Evolutionary conservation across 2,888 invertebrate genomes (phyloP).

Genomic region (Lymantria dispar): DNA sequence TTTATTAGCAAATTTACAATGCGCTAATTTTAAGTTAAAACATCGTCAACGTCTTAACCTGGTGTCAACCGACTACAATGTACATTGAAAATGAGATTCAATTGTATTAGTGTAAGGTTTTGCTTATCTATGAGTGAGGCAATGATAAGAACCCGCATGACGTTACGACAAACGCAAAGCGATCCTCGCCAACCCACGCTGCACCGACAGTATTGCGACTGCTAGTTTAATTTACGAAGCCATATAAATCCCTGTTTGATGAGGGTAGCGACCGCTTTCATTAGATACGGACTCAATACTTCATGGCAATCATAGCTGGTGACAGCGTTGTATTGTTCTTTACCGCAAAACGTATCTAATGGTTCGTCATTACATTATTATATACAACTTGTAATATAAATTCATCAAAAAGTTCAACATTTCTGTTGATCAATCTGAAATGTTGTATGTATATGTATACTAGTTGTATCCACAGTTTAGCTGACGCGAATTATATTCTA

Average conservation of each 20-base stretch:
- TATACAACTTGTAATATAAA: too few relatives aligned
- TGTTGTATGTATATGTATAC: too few relatives aligned
- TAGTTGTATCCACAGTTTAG: too few relatives aligned
- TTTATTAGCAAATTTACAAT: too few relatives aligned
- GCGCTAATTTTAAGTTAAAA: too few relatives aligned
- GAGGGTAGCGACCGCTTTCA: slow-evolving; percentile 49
- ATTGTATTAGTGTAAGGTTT: slow-evolving; percentile 35
- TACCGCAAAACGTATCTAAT: slow-evolving; percentile 12
- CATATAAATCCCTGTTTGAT: slow-evolving; percentile 56
- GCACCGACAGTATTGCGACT: slow-evolving; percentile 29
- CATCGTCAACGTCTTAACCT: too few relatives aligned
- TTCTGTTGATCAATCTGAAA: too few relatives aligned
- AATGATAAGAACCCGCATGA: slow-evolving; percentile 57
- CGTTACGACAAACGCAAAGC: slow-evolving; percentile 21
- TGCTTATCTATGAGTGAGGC: slow-evolving; percentile 43
- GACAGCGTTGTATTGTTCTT: slow-evolving; percentile 26
- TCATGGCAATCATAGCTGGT: slow-evolving; percentile 25
- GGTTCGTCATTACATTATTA: too few relatives aligned
- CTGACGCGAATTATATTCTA: too few relatives aligned
- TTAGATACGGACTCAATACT: slow-evolving; percentile 46
- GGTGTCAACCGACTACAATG: too few relatives aligned
- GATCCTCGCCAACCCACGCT: slow-evolving; percentile 20
- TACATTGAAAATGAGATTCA: slow-evolving; percentile 6
- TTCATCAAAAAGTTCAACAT: too few relatives aligned
- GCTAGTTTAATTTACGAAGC: slow-evolving; percentile 54